Evolutionary conservation across 2,113 vertebrate species (phyloP).

Genomic region (Chlorocebus sabaeus): DNA sequence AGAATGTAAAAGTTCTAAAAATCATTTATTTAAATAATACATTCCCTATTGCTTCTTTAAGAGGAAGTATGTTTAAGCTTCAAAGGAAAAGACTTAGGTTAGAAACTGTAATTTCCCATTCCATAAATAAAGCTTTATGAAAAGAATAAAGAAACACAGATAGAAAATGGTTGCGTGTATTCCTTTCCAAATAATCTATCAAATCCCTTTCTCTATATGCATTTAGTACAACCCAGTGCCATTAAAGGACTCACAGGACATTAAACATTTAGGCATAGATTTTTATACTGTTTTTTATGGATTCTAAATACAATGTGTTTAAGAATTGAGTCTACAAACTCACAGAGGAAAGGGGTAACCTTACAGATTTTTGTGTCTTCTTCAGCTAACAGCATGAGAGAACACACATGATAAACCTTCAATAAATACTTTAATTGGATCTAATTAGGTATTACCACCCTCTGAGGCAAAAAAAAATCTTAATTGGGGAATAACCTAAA

Average conservation of each 20-base stretch:
- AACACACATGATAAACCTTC: slow-evolving; percentile 4
- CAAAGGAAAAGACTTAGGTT: slow-evolving; percentile 30
- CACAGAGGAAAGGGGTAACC: not conserved
- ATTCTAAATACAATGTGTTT: slow-evolving; percentile 34
- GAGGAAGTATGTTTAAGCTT: slow-evolving; percentile 12
- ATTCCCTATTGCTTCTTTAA: not conserved
- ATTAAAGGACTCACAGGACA: not conserved
- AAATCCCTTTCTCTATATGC: not conserved
- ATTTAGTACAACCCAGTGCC: not conserved
- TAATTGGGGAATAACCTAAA: slow-evolving; percentile 33
- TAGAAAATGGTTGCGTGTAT: not conserved
- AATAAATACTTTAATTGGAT: slow-evolving; percentile 17
- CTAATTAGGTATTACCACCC: not conserved
- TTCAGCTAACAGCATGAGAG: slow-evolving; percentile 1
- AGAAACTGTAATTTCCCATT: slow-evolving; percentile 26
- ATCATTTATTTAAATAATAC: slow-evolving; percentile 25
- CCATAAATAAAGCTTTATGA: slow-evolving; percentile 17
- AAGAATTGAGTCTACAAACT: not conserved
- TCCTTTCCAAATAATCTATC: slow-evolving; percentile 18
- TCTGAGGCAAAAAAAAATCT: not conserved
- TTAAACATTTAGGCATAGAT: not conserved
- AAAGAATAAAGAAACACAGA: slow-evolving; percentile 28
- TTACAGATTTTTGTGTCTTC: not conserved
- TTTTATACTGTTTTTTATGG: not conserved
- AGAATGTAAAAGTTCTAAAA: slow-evolving; percentile 44